Evolutionary conservation across 2,797 vertebrate species (phyloP).

Genomic region (Glossophaga mutica): DNA sequence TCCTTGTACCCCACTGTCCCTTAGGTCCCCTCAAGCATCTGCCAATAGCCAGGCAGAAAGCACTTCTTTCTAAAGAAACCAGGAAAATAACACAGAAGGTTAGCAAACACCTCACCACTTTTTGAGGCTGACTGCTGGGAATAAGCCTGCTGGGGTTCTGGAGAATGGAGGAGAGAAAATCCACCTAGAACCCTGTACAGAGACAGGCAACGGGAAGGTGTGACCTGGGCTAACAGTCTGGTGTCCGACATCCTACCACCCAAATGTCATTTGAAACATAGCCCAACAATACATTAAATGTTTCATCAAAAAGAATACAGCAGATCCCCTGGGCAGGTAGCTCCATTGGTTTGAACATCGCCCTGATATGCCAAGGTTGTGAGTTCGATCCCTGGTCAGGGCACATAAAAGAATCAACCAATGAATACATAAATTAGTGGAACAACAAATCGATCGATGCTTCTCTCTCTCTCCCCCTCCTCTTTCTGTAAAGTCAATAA

Average conservation of each 20-base stretch:
- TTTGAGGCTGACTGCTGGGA: not conserved
- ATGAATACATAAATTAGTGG: not conserved
- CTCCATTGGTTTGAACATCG: not conserved
- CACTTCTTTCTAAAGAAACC: not conserved
- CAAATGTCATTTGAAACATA: not conserved
- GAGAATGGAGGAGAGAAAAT: not conserved
- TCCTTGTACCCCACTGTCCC: not conserved
- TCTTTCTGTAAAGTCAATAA: not conserved
- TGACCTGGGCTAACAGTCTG: fast-evolving
- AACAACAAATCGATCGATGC: not conserved
- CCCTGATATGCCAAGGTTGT: not conserved
- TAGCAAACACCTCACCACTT: not conserved
- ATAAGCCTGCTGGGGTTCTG: fast-evolving
- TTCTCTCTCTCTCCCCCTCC: not conserved
- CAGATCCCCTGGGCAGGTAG: not conserved
- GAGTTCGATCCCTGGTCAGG: not conserved
- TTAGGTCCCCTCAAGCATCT: not conserved
- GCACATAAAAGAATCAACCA: not conserved
- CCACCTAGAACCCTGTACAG: not conserved
- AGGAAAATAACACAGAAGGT: not conserved
- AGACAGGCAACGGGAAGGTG: not conserved
- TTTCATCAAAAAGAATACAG: not conserved
- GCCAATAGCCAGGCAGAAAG: not conserved
- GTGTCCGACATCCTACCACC: not conserved
- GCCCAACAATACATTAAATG: not conserved